phyloP scores from a whole-genome alignment of 1,140 invertebrate species.

The Drosophila setifemur region DNA sequence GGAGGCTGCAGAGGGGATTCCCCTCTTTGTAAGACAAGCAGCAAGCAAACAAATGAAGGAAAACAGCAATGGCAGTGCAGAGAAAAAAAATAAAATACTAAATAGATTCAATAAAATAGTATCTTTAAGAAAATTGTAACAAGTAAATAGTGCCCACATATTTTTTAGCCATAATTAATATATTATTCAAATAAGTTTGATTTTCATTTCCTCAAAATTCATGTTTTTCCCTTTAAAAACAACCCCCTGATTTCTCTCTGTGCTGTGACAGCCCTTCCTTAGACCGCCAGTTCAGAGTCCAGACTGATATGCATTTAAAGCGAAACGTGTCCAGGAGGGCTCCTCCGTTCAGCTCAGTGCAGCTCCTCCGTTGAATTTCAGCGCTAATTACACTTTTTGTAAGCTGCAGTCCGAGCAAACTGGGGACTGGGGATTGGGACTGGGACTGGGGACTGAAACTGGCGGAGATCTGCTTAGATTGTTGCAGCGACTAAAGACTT shows the following conservation, averaged over 20 bases:
- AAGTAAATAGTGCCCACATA: too few relatives aligned
- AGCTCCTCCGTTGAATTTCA: slow-evolving; percentile 63
- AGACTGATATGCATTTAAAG: slow-evolving; percentile 77
- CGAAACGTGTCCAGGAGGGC: slow-evolving; percentile 70
- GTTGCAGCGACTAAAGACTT: slow-evolving; percentile 66
- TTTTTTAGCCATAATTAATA: too few relatives aligned
- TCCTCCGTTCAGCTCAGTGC: too few relatives aligned
- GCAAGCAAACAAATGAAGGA: slow-evolving; percentile 9
- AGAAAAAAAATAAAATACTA: background rate
- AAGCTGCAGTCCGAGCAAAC: slow-evolving; percentile 40
- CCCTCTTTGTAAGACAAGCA: background rate
- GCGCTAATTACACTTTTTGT: slow-evolving; percentile 79
- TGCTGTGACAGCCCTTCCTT: slow-evolving; percentile 6
- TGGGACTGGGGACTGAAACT: background rate
- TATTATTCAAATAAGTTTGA: too few relatives aligned
- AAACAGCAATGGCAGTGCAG: background rate
- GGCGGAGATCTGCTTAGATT: slow-evolving; percentile 49
- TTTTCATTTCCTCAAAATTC: too few relatives aligned
- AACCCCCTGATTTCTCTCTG: background rate
- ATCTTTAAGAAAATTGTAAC: too few relatives aligned
- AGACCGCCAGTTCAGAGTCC: slow-evolving; percentile 5
- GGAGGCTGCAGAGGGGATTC: background rate
- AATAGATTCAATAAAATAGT: too few relatives aligned
- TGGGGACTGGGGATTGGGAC: background rate
- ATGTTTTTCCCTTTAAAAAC: too few relatives aligned